Conservation (phyloP, 2,113 vertebrate genomes). For the Picathartes gymnocephalus region DNA sequence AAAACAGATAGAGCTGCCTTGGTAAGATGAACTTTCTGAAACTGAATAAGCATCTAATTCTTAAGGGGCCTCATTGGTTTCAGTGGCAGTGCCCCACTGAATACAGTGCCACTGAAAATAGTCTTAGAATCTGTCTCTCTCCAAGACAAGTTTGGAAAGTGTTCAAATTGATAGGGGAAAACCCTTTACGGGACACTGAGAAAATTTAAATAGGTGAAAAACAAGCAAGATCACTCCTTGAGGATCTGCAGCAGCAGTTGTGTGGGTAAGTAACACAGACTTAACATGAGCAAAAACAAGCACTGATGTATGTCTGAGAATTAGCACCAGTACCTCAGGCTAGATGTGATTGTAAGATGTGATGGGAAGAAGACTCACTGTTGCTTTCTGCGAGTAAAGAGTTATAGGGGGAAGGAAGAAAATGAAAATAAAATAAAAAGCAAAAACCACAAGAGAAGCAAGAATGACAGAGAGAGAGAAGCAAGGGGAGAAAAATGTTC, state of each 20-base stretch:
- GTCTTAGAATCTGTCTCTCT: not conserved
- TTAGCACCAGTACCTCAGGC: not conserved
- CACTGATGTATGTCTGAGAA: not conserved
- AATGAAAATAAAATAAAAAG: not conserved
- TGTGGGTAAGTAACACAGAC: not conserved
- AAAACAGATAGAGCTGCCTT: not conserved
- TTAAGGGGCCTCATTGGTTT: not conserved
- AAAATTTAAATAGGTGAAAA: not conserved
- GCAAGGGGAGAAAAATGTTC: accelerated
- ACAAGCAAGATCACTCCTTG: not conserved
- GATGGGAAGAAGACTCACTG: not conserved
- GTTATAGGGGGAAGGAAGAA: not conserved
- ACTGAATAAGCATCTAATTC: not conserved
- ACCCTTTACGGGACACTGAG: not conserved
- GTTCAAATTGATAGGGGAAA: not conserved
- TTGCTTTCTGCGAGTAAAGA: not conserved
- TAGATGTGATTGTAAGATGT: not conserved
- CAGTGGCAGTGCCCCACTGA: not conserved
- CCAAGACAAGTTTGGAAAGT: not conserved
- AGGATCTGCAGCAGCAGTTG: not conserved
- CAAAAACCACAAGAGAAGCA: not conserved
- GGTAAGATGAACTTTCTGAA: not conserved
- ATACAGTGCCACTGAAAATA: no score
- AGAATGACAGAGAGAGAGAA: not conserved
- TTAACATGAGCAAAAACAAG: not conserved